Conservation (phyloP, 2,113 vertebrate genomes). For the Hemicordylus capensis region DNA sequence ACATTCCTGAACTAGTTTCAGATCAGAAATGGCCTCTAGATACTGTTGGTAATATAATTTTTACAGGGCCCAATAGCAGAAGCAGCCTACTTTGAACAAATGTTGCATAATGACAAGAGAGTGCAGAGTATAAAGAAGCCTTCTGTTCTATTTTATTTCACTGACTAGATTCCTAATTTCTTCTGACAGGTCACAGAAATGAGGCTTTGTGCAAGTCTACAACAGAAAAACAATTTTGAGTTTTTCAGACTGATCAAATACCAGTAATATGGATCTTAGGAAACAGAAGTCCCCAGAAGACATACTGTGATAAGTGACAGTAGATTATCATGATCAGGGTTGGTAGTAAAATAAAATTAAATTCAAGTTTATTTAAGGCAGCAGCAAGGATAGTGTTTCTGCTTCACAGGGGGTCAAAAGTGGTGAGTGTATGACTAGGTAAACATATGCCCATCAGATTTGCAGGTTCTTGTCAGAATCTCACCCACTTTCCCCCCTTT, state of each 20-base stretch:
- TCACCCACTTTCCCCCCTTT: too few relatives aligned
- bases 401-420: neutral
- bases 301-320: neutral
- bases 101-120: slow-evolving; percentile 4
- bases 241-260: slow-evolving; percentile 24
- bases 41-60: slow-evolving; percentile 9
- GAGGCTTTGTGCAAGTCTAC: slow-evolving; percentile 6
- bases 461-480: neutral
- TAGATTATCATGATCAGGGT: neutral
- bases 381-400: neutral
- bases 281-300: slow-evolving; percentile 1
- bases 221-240: slow-evolving; percentile 39
- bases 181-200: slow-evolving; percentile 37
- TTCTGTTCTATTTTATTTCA: slow-evolving; percentile 39
- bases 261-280: fast-evolving
- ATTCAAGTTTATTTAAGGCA: neutral
- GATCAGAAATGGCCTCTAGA: neutral
- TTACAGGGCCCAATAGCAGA: slow-evolving; percentile 5
- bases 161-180: slow-evolving; percentile 47
- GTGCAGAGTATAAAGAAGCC: slow-evolving; percentile 44
- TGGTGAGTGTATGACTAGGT: neutral
- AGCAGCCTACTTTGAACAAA: slow-evolving; percentile 32
- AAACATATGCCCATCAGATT: neutral
- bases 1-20: neutral
- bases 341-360: neutral